Evolutionary conservation across 2,888 invertebrate genomes (phyloP).

Genomic region (Ochropleura plecta): DNA sequence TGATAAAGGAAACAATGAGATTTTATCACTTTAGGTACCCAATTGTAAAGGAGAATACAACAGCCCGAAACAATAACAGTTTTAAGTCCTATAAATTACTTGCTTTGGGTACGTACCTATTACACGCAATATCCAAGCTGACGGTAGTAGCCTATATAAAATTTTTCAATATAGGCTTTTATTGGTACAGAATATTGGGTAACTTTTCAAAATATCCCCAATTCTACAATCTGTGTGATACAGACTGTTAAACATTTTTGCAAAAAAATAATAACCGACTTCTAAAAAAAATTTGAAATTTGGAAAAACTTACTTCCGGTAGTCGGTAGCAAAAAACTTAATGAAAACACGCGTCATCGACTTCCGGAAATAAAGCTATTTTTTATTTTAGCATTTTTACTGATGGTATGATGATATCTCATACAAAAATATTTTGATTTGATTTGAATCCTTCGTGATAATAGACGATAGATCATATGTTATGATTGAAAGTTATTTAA

Average conservation of each 20-base stretch:
- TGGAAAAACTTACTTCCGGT: too few relatives aligned
- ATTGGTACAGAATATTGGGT: not conserved
- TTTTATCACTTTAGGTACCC: constrained; percentile 33
- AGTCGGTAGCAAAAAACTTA: too few relatives aligned
- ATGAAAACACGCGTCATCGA: too few relatives aligned
- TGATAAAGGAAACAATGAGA: constrained; percentile 27
- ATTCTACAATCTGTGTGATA: not conserved
- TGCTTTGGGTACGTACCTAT: constrained; percentile 1
- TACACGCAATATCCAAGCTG: not conserved
- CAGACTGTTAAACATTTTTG: too few relatives aligned
- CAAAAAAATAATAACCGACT: too few relatives aligned
- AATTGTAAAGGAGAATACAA: constrained; percentile 18
- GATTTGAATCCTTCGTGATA: too few relatives aligned
- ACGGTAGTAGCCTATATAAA: constrained; percentile 2
- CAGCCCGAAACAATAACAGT: constrained; percentile 47
- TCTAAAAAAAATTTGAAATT: too few relatives aligned
- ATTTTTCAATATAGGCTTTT: not conserved
- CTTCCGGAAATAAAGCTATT: too few relatives aligned
- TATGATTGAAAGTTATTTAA: not conserved
- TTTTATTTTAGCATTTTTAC: too few relatives aligned
- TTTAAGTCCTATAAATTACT: constrained; percentile 28
- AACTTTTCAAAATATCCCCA: not conserved
- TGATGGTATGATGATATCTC: too few relatives aligned
- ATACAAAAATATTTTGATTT: too few relatives aligned
- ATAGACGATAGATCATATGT: too few relatives aligned